These are phyloP conservation scores for Holothuria glaberrima DNA, from an alignment of 35 echinoderm and acorn worm species.

Conservation along the genomic window DNA sequence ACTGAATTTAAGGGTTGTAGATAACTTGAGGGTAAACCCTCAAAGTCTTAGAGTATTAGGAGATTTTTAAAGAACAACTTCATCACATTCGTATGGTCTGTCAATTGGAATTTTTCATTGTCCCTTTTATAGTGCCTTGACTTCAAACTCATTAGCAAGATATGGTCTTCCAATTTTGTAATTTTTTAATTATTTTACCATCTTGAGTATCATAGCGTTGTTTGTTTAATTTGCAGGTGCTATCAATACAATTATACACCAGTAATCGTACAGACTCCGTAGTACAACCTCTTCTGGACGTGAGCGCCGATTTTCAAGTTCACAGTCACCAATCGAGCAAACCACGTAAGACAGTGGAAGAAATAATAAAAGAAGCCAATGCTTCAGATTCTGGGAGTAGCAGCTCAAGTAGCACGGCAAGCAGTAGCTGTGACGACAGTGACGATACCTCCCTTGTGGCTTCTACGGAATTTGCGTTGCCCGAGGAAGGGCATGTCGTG, in stretches of 20 bases:
- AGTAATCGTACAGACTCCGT: constrained; percentile 64
- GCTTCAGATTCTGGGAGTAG: not conserved
- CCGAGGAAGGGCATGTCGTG: constrained; percentile 41
- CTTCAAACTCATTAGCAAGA: too few species aligned
- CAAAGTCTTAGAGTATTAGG: too few species aligned
- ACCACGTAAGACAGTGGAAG: constrained; percentile 9
- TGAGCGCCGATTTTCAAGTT: constrained; percentile 38
- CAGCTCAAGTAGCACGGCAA: not conserved
- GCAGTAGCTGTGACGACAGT: constrained; percentile 58
- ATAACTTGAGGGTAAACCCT: too few species aligned
- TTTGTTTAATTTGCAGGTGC: constrained; percentile 58
- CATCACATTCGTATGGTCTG: too few species aligned
- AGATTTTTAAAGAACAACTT: too few species aligned
- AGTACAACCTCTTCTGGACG: constrained; percentile 47
- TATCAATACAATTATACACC: constrained; percentile 94
- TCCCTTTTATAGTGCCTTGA: too few species aligned
- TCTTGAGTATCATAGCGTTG: not conserved
- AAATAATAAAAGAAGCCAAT: constrained; percentile 32
- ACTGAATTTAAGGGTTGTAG: too few species aligned
- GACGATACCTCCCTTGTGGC: not conserved
- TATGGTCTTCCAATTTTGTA: too few species aligned
- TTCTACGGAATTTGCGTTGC: not conserved
- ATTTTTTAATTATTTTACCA: too few species aligned
- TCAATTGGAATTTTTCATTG: too few species aligned
- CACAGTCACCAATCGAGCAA: constrained; percentile 7